Evolutionary conservation across 2,888 invertebrate species (phyloP), one percentile per base, ranked within the genome.

Genomic region (Aphidoletes aphidimyza): DNA sequence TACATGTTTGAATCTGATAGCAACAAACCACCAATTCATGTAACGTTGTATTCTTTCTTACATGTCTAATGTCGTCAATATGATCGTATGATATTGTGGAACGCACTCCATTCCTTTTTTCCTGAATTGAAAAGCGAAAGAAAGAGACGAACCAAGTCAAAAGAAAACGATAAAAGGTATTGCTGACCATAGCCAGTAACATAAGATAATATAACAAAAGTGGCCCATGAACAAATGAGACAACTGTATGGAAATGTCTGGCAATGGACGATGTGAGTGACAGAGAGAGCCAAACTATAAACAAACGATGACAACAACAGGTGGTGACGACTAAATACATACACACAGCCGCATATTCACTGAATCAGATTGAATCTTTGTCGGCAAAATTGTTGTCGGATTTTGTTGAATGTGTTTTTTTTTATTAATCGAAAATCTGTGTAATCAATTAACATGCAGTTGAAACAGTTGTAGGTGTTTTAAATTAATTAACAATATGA

Each of bases 401-500:
- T 9, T 54, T 54, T 22, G 14, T 54, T 22, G n/a, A 22, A 22
- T 22, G n/a, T 54, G 22, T 54, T 6, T 22, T 3, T 54, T 5
- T 54, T 54, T 22, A 22, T 54, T 54, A 0, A 69, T 69, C 17
- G 5, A n/a, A 69, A 30, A 30, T 54, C n/a, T 30, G 26, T 69
- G 69, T 14, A 69, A 30, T 17, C 30, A 14, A 30, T 69, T 30
- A 5, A 19, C 8, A 54, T 54, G 54, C 54, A 26, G 6, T 69
- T 9, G 69, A 69, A 69, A 69, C 30, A 30, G 30, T 30, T 30
- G 69, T 11, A 30, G 26, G 69, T n/a, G n/a, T 69, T 34, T 30
- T 14, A 30, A 34, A 78, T 36, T 78, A 78, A 59, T 59, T 26
- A 59, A 17, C 22, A 26, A 37, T 78, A 37, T 81, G 81, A 91